A percentile compares a stretch with the other conserved stretches of the same genome.
These are phyloP conservation scores for Riptortus pedestris DNA, from an alignment of 1,140 invertebrate genomes.

Conservation along the genomic window DNA sequence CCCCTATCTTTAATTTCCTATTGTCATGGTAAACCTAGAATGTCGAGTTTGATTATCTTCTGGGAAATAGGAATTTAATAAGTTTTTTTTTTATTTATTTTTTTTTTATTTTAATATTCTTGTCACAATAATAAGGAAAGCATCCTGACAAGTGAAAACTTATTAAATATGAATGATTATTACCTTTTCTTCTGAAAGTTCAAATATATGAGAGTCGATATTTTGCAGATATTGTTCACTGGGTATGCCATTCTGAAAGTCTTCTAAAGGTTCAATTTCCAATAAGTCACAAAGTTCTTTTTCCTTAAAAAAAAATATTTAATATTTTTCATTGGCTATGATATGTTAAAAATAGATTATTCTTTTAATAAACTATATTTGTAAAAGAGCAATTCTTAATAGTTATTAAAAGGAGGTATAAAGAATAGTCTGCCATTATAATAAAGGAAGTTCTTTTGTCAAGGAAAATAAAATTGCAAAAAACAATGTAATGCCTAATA, in stretches of 20 bases:
- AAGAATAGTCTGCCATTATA: neutral
- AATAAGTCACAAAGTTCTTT: neutral
- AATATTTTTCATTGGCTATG: neutral
- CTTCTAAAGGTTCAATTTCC: neutral
- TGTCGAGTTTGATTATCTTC: too few relatives aligned
- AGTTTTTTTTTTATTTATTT: too few relatives aligned
- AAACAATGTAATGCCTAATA: too few relatives aligned
- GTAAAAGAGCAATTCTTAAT: neutral
- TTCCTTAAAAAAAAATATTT: neutral
- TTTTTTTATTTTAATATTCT: too few relatives aligned
- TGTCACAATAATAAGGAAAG: neutral
- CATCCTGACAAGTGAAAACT: neutral
- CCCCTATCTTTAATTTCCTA: too few relatives aligned
- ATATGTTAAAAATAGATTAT: neutral
- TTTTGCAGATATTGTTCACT: neutral
- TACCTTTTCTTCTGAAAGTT: conserved; percentile 7
- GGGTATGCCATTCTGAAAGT: neutral
- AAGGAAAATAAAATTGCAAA: neutral
- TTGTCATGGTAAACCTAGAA: too few relatives aligned
- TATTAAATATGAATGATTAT: neutral
- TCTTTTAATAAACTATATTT: neutral
- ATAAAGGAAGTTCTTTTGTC: neutral
- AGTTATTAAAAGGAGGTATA: neutral
- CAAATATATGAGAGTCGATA: neutral
- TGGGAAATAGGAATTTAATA: too few relatives aligned